phyloP scores from a whole-genome alignment of 2,113 vertebrate genomes.

The Pimephales promelas region DNA sequence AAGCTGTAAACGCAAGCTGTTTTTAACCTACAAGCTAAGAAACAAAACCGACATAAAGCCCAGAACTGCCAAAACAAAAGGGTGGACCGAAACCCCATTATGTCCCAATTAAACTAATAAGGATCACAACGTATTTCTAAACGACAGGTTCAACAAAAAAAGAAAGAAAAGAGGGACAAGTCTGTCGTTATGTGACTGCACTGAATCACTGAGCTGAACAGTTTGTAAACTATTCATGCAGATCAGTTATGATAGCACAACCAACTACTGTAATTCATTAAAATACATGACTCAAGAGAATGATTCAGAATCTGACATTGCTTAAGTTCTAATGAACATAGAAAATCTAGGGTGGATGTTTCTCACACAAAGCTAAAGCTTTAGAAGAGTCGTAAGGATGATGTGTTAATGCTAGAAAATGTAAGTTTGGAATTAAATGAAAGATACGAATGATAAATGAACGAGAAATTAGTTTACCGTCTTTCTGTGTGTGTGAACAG shows the following conservation, averaged over 20 bases:
- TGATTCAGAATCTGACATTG: neutral
- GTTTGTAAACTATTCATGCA: neutral
- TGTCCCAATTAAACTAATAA: constrained; percentile 20
- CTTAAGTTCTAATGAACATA: neutral
- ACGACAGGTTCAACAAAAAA: neutral
- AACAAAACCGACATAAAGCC: constrained; percentile 1
- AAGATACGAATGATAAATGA: too few species aligned
- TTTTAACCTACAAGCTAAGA: constrained; percentile 25
- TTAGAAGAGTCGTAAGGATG: neutral
- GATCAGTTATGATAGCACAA: neutral
- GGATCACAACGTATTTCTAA: constrained; percentile 6
- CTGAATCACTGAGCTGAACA: neutral
- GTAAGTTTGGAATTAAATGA: too few species aligned
- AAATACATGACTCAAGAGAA: neutral
- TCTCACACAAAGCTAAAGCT: neutral
- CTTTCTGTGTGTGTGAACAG: too few species aligned
- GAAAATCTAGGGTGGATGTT: neutral
- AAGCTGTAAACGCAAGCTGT: constrained; percentile 17
- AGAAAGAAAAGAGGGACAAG: neutral
- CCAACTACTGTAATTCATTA: neutral
- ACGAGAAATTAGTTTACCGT: too few species aligned
- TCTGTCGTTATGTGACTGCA: neutral
- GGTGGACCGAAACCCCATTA: neutral
- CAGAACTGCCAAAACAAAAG: constrained; percentile 27
- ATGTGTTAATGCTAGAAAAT: too few species aligned